phyloP scores from a whole-genome alignment of 2,113 vertebrate species.

The Echinops telfairi region DNA sequence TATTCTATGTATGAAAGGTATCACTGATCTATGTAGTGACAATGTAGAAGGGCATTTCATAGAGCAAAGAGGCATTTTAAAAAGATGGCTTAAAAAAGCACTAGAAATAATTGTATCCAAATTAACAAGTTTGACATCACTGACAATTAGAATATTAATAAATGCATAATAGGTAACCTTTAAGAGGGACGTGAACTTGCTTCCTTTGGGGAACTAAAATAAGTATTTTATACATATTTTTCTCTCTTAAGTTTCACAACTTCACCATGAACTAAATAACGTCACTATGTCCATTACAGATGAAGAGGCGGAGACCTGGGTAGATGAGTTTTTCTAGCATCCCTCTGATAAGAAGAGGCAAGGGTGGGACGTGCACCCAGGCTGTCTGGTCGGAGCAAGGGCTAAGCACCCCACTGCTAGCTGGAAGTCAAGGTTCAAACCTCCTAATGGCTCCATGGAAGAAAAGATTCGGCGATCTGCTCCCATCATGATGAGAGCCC shows the following conservation, averaged over 20 bases:
- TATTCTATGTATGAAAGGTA: slow-evolving; percentile 2
- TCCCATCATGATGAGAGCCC: not conserved
- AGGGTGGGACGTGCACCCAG: not conserved
- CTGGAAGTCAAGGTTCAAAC: not conserved
- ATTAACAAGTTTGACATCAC: not conserved
- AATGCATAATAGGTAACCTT: not conserved
- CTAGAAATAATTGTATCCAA: not conserved
- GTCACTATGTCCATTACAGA: not conserved
- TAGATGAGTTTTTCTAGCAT: not conserved
- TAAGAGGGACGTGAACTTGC: not conserved
- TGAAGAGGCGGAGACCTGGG: not conserved
- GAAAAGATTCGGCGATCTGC: not conserved
- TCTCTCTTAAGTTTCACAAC: not conserved
- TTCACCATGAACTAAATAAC: not conserved
- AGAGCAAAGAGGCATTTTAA: not conserved
- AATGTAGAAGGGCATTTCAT: slow-evolving; percentile 3
- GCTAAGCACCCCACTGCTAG: not conserved
- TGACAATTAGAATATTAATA: not conserved
- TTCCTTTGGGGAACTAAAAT: not conserved
- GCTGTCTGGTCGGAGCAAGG: not conserved
- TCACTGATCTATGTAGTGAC: not conserved
- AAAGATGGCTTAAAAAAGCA: not conserved
- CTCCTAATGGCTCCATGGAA: not conserved
- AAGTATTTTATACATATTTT: not conserved
- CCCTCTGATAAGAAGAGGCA: not conserved